Percentiles rank a stretch among this genome's conserved stretches.
phyloP scores from a whole-genome alignment of 2,888 invertebrate genomes.

The Papilio gigon region DNA sequence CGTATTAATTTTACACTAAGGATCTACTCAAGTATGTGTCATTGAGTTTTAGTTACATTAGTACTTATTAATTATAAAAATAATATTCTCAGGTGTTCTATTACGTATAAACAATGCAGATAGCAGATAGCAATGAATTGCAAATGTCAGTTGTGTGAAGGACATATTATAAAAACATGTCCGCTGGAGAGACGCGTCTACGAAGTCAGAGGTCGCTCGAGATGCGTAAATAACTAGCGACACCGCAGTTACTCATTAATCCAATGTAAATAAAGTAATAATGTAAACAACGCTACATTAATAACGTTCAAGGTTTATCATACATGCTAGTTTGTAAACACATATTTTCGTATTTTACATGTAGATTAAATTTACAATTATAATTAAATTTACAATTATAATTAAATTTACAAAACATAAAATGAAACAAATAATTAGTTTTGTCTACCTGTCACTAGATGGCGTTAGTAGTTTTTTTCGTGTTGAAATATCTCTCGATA shows the following conservation, averaged over 20 bases:
- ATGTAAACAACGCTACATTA: conserved; percentile 8
- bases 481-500: neutral
- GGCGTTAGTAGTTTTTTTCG: neutral
- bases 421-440: neutral
- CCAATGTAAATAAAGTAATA: conserved; percentile 1
- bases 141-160: conserved; percentile 25
- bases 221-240: neutral
- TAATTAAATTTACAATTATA: neutral
- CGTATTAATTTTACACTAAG: too few relatives aligned
- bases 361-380: neutral
- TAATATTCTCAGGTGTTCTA: neutral
- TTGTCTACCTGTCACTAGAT: conserved; percentile 8
- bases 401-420: neutral
- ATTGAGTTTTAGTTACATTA: too few relatives aligned
- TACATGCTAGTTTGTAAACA: neutral
- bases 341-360: neutral
- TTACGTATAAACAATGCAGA: neutral
- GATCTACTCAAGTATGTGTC: too few relatives aligned
- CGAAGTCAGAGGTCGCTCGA: conserved; percentile 29
- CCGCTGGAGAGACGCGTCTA: conserved; percentile 30
- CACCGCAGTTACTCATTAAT: neutral
- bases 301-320: neutral
- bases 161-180: conserved; percentile 32
- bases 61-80: neutral
- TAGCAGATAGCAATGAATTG: conserved; percentile 20